Conservation (phyloP, 2,888 invertebrate genomes). For the Pinctada fucata region DNA sequence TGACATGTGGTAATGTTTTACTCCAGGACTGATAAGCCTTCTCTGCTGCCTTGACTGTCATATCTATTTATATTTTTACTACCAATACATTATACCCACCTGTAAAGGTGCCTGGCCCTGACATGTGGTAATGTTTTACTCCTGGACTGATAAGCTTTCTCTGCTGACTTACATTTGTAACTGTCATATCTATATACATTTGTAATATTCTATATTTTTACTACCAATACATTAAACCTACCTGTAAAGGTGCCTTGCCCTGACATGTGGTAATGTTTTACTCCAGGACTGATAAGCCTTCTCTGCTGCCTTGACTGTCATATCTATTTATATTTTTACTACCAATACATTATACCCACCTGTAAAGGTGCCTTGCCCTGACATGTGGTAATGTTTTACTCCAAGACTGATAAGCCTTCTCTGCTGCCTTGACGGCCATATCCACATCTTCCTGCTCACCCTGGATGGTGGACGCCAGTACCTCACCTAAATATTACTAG, state of each 20-base stretch:
- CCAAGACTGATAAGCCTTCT: slow-evolving; percentile 71
- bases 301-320: slow-evolving; percentile 69
- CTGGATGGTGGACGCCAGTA: slow-evolving; percentile 69
- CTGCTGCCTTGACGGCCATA: slow-evolving; percentile 69
- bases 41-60: slow-evolving; percentile 69
- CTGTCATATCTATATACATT: no score
- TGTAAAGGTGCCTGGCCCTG: slow-evolving; percentile 74
- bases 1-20: slow-evolving; percentile 67
- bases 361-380: slow-evolving; percentile 74
- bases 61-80: slow-evolving; percentile 48
- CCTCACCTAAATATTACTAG: slow-evolving; percentile 62
- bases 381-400: slow-evolving; percentile 71
- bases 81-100: slow-evolving; percentile 53
- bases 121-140: slow-evolving; percentile 71
- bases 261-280: slow-evolving; percentile 67
- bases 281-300: slow-evolving; percentile 72
- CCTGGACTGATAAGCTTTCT: slow-evolving; percentile 71
- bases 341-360: slow-evolving; percentile 53
- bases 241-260: slow-evolving; percentile 75
- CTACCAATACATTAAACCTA: slow-evolving; percentile 33
- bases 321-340: slow-evolving; percentile 48
- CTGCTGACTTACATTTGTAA: slow-evolving; percentile 52
- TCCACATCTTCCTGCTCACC: slow-evolving; percentile 73
- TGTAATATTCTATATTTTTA: no score
- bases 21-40: slow-evolving; percentile 72